phyloP scores from a whole-genome alignment of 2,888 invertebrate species.

The Chymomyza amoena region DNA sequence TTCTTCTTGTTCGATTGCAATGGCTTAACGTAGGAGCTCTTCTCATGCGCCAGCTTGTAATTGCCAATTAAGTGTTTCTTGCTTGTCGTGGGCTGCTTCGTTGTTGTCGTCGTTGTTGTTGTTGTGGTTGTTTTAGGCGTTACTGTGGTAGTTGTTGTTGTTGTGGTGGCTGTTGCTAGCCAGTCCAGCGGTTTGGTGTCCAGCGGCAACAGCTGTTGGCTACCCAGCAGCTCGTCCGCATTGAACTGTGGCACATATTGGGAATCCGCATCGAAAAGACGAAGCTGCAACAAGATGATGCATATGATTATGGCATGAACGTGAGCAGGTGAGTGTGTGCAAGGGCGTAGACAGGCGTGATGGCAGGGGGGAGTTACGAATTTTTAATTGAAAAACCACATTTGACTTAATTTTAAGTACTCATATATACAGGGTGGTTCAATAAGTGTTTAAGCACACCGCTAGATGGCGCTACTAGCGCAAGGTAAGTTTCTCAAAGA shows the following conservation, averaged over 20 bases:
- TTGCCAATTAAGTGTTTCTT: slow-evolving; percentile 36
- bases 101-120: slow-evolving; percentile 15
- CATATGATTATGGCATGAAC: slow-evolving; percentile 52
- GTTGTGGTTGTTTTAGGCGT: slow-evolving; percentile 24
- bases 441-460: too few relatives aligned
- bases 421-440: too few relatives aligned
- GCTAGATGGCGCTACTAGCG: too few relatives aligned
- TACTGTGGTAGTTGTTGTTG: slow-evolving; percentile 17
- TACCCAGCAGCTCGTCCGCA: slow-evolving; percentile 14
- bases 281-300: slow-evolving; percentile 68
- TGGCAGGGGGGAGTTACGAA: too few relatives aligned
- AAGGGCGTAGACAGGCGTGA: slow-evolving; percentile 61
- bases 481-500: too few relatives aligned
- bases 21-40: slow-evolving; percentile 59
- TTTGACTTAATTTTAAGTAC: too few relatives aligned
- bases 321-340: slow-evolving; percentile 26
- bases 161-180: slow-evolving; percentile 18
- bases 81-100: slow-evolving; percentile 3
- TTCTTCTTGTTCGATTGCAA: slow-evolving; percentile 56
- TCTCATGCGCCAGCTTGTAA: slow-evolving; percentile 62
- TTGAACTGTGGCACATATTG: slow-evolving; percentile 20
- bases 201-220: slow-evolving; percentile 66
- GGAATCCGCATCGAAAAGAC: slow-evolving; percentile 21
- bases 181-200: slow-evolving; percentile 22
- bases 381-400: too few relatives aligned